A percentile compares a stretch with the other conserved stretches of the same genome.
These are phyloP conservation scores for Prunella fulvescens DNA, from an alignment of 2,113 vertebrate species.

Conservation along the genomic window DNA sequence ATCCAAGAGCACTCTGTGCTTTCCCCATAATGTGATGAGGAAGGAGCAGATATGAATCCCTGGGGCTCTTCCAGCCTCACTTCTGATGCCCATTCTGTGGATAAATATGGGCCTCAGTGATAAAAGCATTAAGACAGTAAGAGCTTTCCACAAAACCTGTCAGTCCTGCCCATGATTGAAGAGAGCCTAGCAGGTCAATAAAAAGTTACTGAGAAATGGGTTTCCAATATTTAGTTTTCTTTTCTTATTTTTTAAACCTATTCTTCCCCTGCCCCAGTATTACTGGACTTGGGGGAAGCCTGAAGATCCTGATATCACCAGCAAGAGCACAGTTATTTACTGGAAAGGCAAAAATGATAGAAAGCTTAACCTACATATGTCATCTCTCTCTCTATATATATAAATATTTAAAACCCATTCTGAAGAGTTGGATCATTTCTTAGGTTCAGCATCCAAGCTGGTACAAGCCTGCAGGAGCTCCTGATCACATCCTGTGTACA, in stretches of 20 bases:
- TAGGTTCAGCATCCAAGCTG: not conserved
- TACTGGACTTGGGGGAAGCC: not conserved
- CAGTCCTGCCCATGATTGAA: not conserved
- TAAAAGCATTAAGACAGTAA: slow-evolving; percentile 9
- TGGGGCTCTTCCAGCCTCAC: not conserved
- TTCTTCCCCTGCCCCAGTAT: not conserved
- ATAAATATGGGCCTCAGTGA: not conserved
- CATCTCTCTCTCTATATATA: not conserved
- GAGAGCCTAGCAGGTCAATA: not conserved
- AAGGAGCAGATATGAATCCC: slow-evolving; percentile 5
- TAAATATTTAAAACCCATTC: not conserved
- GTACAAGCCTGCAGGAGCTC: not conserved
- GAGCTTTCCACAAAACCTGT: not conserved
- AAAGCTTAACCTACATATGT: not conserved
- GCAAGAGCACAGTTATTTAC: not conserved
- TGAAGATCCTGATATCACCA: not conserved
- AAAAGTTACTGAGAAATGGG: not conserved
- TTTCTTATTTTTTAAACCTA: not conserved
- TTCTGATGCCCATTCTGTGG: not conserved
- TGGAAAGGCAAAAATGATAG: not conserved
- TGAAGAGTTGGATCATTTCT: not conserved
- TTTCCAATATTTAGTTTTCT: not conserved
- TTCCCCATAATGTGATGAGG: not conserved
- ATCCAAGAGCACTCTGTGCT: not conserved
- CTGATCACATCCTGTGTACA: not conserved